Percentiles rank a stretch among this genome's conserved stretches.
Evolutionary conservation across 1,140 invertebrate species (phyloP).

Genomic region (Pseudomyrmex cubaensis): DNA sequence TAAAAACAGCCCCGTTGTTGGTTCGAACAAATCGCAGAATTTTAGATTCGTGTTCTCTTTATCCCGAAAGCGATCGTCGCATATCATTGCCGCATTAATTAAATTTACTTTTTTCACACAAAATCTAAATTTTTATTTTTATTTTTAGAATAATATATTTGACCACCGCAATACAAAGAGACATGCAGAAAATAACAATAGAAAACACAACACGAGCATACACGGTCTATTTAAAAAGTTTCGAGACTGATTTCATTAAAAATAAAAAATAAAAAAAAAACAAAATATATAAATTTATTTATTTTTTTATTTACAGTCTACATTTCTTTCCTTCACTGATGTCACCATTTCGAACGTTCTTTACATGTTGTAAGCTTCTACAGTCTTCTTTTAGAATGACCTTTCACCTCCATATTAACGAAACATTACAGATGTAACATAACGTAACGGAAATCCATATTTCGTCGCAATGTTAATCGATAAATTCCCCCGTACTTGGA

Average conservation of each 20-base stretch:
- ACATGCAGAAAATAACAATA: not conserved
- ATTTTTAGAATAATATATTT: too few relatives aligned
- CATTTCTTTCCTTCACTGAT: too few relatives aligned
- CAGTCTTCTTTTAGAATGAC: too few relatives aligned
- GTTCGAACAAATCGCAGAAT: conserved; percentile 61
- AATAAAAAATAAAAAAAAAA: not conserved
- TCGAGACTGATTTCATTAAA: not conserved
- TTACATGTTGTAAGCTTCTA: too few relatives aligned
- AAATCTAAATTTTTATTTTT: too few relatives aligned
- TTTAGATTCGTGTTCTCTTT: conserved; percentile 40
- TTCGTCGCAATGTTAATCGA: conserved; percentile 10
- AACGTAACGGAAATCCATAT: not conserved
- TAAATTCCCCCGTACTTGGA: conserved; percentile 1
- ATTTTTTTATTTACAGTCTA: too few relatives aligned
- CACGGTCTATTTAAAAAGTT: too few relatives aligned
- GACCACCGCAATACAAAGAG: conserved; percentile 8
- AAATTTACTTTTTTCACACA: conserved; percentile 24
- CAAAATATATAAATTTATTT: not conserved
- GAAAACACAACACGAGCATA: too few relatives aligned
- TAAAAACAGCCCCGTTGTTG: conserved; percentile 59
- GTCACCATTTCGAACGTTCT: too few relatives aligned
- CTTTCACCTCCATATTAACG: too few relatives aligned
- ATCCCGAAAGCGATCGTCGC: not conserved
- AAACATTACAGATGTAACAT: not conserved
- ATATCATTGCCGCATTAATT: conserved; percentile 25